Conservation (phyloP, 2,113 vertebrate genomes). For the Scomber scombrus region DNA sequence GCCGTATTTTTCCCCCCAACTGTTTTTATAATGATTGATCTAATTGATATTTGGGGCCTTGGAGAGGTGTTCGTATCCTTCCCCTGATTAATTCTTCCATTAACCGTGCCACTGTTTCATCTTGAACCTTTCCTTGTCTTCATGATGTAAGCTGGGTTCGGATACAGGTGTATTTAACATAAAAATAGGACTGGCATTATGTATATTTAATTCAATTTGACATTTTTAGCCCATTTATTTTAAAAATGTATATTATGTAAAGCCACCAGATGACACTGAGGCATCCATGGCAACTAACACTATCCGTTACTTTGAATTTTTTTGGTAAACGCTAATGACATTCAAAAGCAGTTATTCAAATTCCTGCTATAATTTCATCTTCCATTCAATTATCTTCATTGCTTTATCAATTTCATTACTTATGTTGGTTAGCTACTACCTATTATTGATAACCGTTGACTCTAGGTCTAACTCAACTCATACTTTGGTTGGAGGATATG, state of each 20-base stretch:
- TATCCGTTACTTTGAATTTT: too few relatives aligned
- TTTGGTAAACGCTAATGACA: too few relatives aligned
- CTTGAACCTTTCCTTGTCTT: neutral
- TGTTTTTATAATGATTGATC: too few relatives aligned
- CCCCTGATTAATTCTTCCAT: neutral
- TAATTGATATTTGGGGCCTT: neutral
- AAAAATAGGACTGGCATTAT: neutral
- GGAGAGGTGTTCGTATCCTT: neutral
- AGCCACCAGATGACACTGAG: slow-evolving; percentile 3
- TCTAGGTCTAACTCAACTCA: neutral
- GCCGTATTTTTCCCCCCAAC: neutral
- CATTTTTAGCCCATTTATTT: too few relatives aligned
- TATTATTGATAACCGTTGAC: neutral
- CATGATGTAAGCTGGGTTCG: neutral
- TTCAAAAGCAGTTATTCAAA: neutral
- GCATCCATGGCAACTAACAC: neutral
- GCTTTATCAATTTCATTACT: neutral
- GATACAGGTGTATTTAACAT: neutral
- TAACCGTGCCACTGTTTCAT: neutral
- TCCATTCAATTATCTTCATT: neutral
- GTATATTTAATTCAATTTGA: too few relatives aligned
- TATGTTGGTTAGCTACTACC: neutral
- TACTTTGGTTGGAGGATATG: neutral
- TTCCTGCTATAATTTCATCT: neutral
- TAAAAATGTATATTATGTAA: too few relatives aligned